Evolutionary conservation across 1,140 invertebrate species (phyloP).

Genomic region (Nasonia giraulti): DNA sequence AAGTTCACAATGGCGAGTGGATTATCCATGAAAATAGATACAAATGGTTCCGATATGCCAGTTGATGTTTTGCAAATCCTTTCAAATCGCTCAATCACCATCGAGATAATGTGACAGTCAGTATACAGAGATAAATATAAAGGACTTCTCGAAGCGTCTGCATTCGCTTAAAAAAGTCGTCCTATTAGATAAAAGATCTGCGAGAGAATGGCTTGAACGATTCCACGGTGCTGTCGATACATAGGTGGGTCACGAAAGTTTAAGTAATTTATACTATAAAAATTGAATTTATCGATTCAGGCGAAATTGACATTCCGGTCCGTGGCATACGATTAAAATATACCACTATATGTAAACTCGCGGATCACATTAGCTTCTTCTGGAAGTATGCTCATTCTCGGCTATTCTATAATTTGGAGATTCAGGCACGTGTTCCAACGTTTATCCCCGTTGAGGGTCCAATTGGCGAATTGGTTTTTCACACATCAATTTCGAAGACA

Average conservation of each 20-base stretch:
- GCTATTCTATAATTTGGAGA: too few relatives aligned
- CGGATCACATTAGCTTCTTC: too few relatives aligned
- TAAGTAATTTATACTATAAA: background rate
- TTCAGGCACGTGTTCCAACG: too few relatives aligned
- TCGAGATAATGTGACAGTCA: background rate
- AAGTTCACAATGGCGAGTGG: background rate
- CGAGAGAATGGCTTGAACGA: background rate
- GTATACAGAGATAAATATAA: background rate
- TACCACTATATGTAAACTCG: too few relatives aligned
- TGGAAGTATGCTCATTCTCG: too few relatives aligned
- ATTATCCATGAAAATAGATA: background rate
- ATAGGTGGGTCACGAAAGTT: background rate
- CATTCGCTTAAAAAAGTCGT: background rate
- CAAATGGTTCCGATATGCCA: background rate
- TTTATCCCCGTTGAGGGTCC: too few relatives aligned
- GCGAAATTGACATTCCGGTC: too few relatives aligned
- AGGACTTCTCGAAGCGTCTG: background rate
- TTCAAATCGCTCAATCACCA: background rate
- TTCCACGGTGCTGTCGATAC: too few relatives aligned
- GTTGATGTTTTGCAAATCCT: background rate
- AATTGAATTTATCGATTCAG: too few relatives aligned
- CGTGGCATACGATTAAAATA: too few relatives aligned
- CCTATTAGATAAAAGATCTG: background rate
- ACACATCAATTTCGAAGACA: too few relatives aligned
- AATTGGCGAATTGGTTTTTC: too few relatives aligned